phyloP scores from a whole-genome alignment of 2,113 vertebrate genomes.

The Tragelaphus buxtoni region DNA sequence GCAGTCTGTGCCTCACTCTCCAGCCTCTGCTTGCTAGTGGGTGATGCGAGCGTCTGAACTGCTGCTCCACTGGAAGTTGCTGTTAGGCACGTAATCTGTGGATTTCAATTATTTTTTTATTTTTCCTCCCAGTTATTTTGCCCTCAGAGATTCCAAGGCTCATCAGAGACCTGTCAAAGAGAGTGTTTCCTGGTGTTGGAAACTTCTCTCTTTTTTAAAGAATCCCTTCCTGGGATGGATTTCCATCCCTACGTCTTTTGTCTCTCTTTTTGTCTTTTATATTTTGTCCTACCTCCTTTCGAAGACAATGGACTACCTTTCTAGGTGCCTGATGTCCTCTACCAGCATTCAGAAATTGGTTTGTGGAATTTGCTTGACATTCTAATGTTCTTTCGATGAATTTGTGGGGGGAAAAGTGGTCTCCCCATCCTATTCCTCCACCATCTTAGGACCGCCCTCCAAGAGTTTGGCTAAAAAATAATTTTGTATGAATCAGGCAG shows the following conservation, averaged over 20 bases:
- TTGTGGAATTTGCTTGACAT: not conserved
- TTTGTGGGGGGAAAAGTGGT: not conserved
- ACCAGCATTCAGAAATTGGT: not conserved
- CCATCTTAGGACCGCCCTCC: not conserved
- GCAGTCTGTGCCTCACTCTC: not conserved
- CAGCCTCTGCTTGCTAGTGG: not conserved
- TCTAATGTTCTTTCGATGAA: not conserved
- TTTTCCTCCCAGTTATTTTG: not conserved
- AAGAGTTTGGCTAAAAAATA: not conserved
- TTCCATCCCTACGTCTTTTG: not conserved
- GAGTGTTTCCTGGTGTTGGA: not conserved
- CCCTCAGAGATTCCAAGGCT: not conserved
- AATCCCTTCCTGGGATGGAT: not conserved
- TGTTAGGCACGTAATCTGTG: not conserved
- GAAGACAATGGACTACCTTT: not conserved
- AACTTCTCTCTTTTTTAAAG: not conserved
- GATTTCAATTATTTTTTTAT: not conserved
- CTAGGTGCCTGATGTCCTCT: not conserved
- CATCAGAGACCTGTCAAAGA: accelerated
- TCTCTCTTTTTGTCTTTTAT: not conserved
- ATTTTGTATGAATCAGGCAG: not conserved
- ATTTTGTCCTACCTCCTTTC: not conserved
- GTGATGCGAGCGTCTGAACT: accelerated
- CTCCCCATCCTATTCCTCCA: not conserved
- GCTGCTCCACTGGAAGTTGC: not conserved